Conservation (phyloP, 2,113 vertebrate species). For the Heterotis niloticus region DNA sequence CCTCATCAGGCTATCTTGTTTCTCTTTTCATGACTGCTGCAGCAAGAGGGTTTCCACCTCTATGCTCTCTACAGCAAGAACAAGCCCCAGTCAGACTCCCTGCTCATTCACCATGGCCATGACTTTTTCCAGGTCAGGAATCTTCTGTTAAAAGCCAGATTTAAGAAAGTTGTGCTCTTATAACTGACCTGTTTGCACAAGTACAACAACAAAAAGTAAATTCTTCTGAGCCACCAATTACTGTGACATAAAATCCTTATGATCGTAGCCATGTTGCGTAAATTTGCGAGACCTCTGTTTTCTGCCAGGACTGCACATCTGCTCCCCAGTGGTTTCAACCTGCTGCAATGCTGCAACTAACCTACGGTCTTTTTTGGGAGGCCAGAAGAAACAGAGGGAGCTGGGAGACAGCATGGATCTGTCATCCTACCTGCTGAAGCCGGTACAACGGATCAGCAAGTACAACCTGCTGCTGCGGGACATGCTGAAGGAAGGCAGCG, state of each 20-base stretch:
- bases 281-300: not conserved
- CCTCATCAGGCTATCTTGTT: constrained; percentile 1
- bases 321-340: not conserved
- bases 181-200: no score
- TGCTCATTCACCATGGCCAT: constrained; percentile 64
- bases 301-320: not conserved
- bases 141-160: not conserved
- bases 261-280: no score
- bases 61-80: constrained; percentile 76
- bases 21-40: constrained; percentile 32
- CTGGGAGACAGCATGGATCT: constrained; percentile 69
- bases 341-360: not conserved
- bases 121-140: constrained; percentile 66
- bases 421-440: constrained; percentile 70
- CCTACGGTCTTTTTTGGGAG: not conserved
- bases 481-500: constrained; percentile 57
- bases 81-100: constrained; percentile 66
- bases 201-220: no score
- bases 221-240: no score
- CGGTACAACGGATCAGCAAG: constrained; percentile 73
- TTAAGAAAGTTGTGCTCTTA: no score
- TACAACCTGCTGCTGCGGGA: constrained; percentile 72
- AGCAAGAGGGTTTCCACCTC: constrained; percentile 67
- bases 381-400: constrained; percentile 64
- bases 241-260: no score